A percentile compares a stretch with the other conserved stretches of the same genome.
Evolutionary conservation across 23 tunicate genomes (phyloP).

Genomic region (Oikopleura dioica): DNA sequence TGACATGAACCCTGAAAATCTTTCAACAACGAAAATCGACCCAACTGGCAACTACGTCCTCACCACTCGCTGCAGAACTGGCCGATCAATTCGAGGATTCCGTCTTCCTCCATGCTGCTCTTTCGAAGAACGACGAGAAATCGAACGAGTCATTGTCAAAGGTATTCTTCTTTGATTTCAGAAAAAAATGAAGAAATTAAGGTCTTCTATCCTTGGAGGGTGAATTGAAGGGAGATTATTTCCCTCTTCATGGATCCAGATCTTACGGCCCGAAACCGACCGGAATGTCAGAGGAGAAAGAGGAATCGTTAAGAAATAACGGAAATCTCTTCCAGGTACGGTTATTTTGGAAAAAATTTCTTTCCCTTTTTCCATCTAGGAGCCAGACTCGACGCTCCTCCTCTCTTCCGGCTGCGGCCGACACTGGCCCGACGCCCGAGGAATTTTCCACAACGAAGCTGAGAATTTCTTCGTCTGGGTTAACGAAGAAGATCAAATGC

Average conservation of each 20-base stretch:
- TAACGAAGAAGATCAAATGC: no score
- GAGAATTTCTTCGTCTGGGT: slow-evolving; percentile 33
- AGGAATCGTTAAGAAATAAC: neutral
- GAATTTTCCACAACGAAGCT: slow-evolving; percentile 21
- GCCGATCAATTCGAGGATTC: slow-evolving; percentile 28
- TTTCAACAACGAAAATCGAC: slow-evolving; percentile 15
- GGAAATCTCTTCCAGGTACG: neutral
- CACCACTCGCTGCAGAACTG: neutral
- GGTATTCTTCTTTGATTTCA: no score
- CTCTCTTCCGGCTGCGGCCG: slow-evolving; percentile 14
- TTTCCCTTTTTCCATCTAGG: no score
- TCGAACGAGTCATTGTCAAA: slow-evolving; percentile 21
- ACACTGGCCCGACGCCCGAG: slow-evolving; percentile 50
- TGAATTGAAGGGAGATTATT: slow-evolving; percentile 22
- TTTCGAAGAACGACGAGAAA: slow-evolving; percentile 39
- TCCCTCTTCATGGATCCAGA: neutral
- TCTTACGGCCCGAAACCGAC: neutral
- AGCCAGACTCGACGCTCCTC: neutral
- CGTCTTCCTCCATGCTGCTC: slow-evolving; percentile 33
- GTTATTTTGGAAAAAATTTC: no score
- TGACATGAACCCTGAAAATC: slow-evolving; percentile 13
- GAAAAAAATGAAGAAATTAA: no score
- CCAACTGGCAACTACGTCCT: neutral
- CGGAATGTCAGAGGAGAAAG: neutral
- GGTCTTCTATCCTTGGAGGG: slow-evolving; percentile 5